Conservation (phyloP, 1,140 invertebrate species). For the Hesperophylax magnus region DNA sequence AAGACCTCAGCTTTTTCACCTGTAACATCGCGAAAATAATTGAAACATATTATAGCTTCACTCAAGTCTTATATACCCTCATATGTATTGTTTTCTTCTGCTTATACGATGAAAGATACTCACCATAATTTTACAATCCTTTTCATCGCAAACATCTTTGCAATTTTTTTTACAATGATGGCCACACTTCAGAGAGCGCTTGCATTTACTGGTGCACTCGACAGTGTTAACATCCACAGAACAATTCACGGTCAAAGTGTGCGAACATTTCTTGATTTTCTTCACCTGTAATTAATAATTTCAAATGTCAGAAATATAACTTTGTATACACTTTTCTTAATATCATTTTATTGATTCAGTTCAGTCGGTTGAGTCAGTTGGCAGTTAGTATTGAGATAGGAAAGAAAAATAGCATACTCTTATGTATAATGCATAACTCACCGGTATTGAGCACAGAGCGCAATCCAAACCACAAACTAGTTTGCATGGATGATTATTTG, state of each 20-base stretch:
- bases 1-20: slow-evolving; percentile 66
- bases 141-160: background rate
- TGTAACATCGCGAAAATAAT: slow-evolving; percentile 27
- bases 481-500: slow-evolving; percentile 66
- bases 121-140: background rate
- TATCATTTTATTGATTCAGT: background rate
- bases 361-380: slow-evolving; percentile 61
- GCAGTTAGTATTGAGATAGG: too few species aligned
- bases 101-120: background rate
- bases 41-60: too few species aligned
- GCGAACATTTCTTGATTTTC: slow-evolving; percentile 46
- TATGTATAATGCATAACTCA: too few species aligned
- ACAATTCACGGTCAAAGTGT: slow-evolving; percentile 28
- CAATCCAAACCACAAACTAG: slow-evolving; percentile 67
- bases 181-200: slow-evolving; percentile 29
- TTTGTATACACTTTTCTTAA: background rate
- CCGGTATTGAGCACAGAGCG: too few species aligned
- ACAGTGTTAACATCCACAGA: slow-evolving; percentile 21
- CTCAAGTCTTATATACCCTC: too few species aligned
- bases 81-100: too few species aligned
- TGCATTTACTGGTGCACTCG: slow-evolving; percentile 41
- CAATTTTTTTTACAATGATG: slow-evolving; percentile 44
- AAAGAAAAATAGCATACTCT: too few species aligned
- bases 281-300: slow-evolving; percentile 28
- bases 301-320: background rate